phyloP scores from a whole-genome alignment of 2,113 vertebrate species.

The Pachyramphus minor region DNA sequence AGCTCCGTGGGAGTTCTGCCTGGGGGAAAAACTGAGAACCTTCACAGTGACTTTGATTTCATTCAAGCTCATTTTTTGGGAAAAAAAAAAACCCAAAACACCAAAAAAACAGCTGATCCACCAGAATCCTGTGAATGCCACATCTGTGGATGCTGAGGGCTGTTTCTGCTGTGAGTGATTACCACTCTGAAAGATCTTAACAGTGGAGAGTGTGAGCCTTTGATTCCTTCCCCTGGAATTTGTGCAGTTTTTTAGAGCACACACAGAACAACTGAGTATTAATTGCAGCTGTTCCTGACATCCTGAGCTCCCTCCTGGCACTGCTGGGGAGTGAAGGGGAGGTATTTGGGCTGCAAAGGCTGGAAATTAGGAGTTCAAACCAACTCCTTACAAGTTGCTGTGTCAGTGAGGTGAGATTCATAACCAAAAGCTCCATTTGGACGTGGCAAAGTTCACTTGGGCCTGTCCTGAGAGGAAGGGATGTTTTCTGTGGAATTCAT shows the following conservation, averaged over 20 bases:
- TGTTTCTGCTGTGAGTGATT: background rate
- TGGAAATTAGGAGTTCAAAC: background rate
- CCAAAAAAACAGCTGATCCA: background rate
- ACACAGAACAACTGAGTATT: background rate
- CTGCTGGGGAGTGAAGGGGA: accelerated
- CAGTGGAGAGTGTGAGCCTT: background rate
- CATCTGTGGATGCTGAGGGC: background rate
- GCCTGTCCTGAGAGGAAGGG: background rate
- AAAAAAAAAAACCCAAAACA: background rate
- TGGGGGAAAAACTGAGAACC: background rate
- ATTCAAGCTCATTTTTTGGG: background rate
- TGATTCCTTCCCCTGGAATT: background rate
- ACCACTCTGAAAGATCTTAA: background rate
- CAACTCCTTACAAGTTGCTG: background rate
- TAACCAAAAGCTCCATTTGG: background rate
- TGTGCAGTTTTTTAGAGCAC: background rate
- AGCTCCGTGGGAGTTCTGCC: constrained; percentile 15
- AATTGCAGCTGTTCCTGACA: background rate
- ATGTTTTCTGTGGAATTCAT: background rate
- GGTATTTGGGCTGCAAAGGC: accelerated
- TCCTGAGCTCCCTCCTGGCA: background rate
- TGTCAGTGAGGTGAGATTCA: background rate
- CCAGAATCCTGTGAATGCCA: background rate
- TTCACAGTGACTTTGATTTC: constrained; percentile 14
- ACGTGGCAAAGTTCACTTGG: background rate